Percentiles rank a stretch among this genome's conserved stretches.
These are phyloP conservation scores for Sebastolobus alascanus DNA, from an alignment of 2,797 vertebrate genomes.

Conservation along the genomic window DNA sequence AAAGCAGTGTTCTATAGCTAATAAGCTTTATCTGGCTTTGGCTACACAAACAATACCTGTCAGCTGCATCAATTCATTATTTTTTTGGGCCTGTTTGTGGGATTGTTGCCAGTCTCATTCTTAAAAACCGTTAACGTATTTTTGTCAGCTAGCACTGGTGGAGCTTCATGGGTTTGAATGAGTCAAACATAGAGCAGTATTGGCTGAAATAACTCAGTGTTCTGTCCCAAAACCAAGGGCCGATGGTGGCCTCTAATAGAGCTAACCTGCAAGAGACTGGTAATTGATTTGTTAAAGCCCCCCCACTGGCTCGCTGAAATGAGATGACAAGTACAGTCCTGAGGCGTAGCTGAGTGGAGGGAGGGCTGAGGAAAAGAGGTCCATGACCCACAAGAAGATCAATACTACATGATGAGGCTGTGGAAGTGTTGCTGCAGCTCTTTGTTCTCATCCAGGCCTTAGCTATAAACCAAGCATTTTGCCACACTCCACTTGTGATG, in stretches of 20 bases:
- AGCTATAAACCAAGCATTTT: constrained; percentile 32
- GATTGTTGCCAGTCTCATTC: background rate
- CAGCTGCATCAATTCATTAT: background rate
- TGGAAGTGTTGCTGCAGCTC: constrained; percentile 52
- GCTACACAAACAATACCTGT: background rate
- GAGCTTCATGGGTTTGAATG: background rate
- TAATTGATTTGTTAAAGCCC: constrained; percentile 73
- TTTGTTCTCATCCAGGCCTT: constrained; percentile 51
- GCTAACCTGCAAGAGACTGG: constrained; percentile 34
- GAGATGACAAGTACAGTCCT: constrained; percentile 63
- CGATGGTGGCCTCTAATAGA: background rate
- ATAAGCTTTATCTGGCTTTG: background rate
- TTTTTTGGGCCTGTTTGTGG: background rate
- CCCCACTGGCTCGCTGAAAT: constrained; percentile 43
- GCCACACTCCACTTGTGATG: constrained; percentile 28
- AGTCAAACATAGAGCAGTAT: constrained; percentile 3
- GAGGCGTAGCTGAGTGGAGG: constrained; percentile 21
- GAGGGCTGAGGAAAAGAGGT: background rate
- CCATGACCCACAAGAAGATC: constrained; percentile 52
- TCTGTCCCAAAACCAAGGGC: background rate
- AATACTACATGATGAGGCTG: constrained; percentile 54
- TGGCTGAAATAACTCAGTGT: constrained; percentile 15
- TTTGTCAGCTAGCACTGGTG: background rate
- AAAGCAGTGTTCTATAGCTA: background rate
- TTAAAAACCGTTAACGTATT: background rate